phyloP scores from a whole-genome alignment of 2,888 invertebrate genomes.

The Eristalis arbustorum region DNA sequence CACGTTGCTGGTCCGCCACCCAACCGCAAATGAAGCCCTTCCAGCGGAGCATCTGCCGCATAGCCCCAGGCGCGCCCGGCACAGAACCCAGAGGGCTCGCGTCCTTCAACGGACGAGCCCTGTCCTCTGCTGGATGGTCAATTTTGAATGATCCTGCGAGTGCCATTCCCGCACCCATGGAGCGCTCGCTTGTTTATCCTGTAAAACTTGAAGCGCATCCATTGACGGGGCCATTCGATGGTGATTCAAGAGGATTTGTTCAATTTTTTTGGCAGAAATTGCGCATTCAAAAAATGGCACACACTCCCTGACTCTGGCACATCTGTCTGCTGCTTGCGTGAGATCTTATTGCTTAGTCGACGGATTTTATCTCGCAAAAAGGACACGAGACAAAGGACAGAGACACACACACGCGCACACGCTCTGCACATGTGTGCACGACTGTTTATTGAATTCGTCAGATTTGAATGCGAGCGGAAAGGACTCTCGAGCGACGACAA shows the following conservation, averaged over 20 bases:
- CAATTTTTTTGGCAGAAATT: not conserved
- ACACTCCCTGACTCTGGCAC: not conserved
- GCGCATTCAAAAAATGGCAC: not conserved
- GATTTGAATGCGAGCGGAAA: not conserved
- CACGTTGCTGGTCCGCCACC: not conserved
- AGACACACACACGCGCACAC: too few relatives aligned
- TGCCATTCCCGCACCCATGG: not conserved
- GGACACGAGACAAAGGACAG: not conserved
- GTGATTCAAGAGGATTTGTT: not conserved
- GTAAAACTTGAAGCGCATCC: constrained; percentile 22
- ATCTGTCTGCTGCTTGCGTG: not conserved
- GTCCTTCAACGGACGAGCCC: not conserved
- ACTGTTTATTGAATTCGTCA: not conserved
- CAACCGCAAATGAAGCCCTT: constrained; percentile 31
- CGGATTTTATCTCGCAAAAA: not conserved
- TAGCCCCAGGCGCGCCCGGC: not conserved
- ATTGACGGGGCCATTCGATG: not conserved
- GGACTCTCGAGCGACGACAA: not conserved
- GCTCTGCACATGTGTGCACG: not conserved
- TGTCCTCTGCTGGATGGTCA: not conserved
- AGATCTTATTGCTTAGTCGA: not conserved
- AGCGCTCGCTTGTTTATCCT: constrained; percentile 30
- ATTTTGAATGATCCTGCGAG: constrained; percentile 34
- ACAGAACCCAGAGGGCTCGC: not conserved
- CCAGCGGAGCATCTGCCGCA: not conserved